These are phyloP conservation scores for Hoplodrina ambigua DNA, from an alignment of 2,888 invertebrate species.

Conservation along the genomic window DNA sequence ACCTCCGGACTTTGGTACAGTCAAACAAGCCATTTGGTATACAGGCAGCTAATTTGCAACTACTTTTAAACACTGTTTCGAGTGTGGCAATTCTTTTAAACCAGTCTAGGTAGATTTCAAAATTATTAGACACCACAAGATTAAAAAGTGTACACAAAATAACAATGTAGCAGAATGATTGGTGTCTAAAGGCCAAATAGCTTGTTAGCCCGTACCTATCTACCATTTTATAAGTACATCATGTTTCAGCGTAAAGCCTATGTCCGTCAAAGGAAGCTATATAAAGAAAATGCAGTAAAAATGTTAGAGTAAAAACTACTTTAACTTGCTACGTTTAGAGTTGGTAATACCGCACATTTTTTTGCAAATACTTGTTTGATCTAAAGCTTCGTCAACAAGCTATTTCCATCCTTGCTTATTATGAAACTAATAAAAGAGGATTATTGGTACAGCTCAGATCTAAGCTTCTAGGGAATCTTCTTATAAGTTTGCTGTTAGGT, in stretches of 20 bases:
- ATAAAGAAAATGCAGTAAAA: slow-evolving; percentile 17
- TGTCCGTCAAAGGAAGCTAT: background rate
- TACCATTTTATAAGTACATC: background rate
- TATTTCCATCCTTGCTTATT: slow-evolving; percentile 19
- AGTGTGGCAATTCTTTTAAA: too few relatives aligned
- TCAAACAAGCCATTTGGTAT: too few relatives aligned
- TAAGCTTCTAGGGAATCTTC: slow-evolving; percentile 4
- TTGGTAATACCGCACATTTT: background rate
- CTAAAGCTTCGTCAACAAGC: slow-evolving; percentile 13
- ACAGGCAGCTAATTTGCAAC: too few relatives aligned
- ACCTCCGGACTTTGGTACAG: too few relatives aligned
- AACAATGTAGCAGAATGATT: too few relatives aligned
- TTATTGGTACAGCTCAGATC: slow-evolving; percentile 5
- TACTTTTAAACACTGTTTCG: too few relatives aligned
- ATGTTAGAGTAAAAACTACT: slow-evolving; percentile 2
- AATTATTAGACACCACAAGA: too few relatives aligned
- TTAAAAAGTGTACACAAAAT: too few relatives aligned
- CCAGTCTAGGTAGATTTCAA: too few relatives aligned
- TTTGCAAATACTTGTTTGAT: slow-evolving; percentile 14
- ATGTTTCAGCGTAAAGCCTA: too few relatives aligned
- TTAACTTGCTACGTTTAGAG: background rate
- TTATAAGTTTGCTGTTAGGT: background rate
- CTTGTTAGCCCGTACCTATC: too few relatives aligned
- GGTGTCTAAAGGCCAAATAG: too few relatives aligned
- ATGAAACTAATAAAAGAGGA: slow-evolving; percentile 22